Evolutionary conservation across 2,888 invertebrate species (phyloP).

Genomic region (Sphecodes monilicornis): DNA sequence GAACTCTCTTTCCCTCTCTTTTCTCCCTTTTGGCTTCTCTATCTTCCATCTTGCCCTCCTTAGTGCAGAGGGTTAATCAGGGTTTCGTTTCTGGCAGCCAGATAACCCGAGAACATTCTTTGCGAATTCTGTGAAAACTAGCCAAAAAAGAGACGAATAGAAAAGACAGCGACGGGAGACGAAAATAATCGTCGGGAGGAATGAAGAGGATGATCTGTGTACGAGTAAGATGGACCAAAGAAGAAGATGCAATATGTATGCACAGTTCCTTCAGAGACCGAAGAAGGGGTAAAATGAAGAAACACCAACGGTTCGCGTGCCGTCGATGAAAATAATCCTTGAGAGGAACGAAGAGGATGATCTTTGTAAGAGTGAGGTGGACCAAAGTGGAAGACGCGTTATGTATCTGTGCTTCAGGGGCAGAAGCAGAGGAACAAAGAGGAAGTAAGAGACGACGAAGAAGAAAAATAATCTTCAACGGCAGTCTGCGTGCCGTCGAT

Average conservation of each 20-base stretch:
- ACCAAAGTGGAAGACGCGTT: neutral
- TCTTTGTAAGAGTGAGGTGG: no score
- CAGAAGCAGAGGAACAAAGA: neutral
- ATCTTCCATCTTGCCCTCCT: no score
- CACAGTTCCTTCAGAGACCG: neutral
- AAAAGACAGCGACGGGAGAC: neutral
- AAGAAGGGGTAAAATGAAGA: neutral
- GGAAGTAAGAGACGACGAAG: neutral
- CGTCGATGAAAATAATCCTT: neutral
- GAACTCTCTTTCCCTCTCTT: no score
- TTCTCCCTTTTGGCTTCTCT: no score
- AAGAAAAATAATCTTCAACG: neutral
- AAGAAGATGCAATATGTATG: neutral
- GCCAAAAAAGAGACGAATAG: constrained; percentile 17
- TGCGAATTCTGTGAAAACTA: constrained; percentile 18
- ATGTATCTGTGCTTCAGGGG: neutral
- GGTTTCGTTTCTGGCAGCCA: constrained; percentile 33
- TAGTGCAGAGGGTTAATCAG: neutral
- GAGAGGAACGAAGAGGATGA: no score
- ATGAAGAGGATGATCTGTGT: neutral
- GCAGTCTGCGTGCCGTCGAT: neutral
- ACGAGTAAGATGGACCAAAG: neutral
- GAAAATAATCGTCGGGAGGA: constrained; percentile 23
- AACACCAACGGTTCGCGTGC: neutral
- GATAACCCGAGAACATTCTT: constrained; percentile 36